Evolutionary conservation across 2,113 vertebrate species (phyloP).

Genomic region (Nansenia antarctica): DNA sequence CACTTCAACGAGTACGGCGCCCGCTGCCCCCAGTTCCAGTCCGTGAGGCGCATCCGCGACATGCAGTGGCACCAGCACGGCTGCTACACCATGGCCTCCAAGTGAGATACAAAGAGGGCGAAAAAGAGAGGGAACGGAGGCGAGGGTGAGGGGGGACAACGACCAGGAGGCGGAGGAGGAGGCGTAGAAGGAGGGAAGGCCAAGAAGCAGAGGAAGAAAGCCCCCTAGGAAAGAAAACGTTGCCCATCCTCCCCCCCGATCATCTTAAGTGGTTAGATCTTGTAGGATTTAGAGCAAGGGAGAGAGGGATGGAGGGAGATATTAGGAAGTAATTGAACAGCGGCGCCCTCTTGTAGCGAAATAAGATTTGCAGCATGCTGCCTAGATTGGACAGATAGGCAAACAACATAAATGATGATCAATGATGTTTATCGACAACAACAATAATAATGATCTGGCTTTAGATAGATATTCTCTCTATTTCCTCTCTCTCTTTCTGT

Average conservation of each 20-base stretch:
- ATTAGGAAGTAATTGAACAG: no score
- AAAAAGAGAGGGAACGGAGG: constrained; percentile 62
- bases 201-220: constrained; percentile 51
- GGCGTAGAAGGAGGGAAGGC: constrained; percentile 37
- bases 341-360: neutral
- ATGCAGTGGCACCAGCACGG: constrained; percentile 74
- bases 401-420: neutral
- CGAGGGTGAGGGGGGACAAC: constrained; percentile 31
- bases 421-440: neutral
- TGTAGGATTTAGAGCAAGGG: constrained; percentile 9
- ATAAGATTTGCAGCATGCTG: neutral
- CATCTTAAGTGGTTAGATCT: constrained; percentile 13
- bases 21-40: constrained; percentile 72
- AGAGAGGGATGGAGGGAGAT: neutral
- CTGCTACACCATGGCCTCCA: constrained; percentile 69
- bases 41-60: constrained; percentile 70
- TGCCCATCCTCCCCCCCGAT: constrained; percentile 18
- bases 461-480: constrained; percentile 18
- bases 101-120: constrained; percentile 64
- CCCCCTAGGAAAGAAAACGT: constrained; percentile 29
- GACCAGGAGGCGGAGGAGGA: constrained; percentile 23
- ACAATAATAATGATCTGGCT: neutral
- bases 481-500: constrained; percentile 27
- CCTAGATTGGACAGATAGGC: neutral
- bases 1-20: constrained; percentile 75